These are phyloP conservation scores for Megalopta genalis DNA, from an alignment of 1,140 invertebrate species.

Conservation along the genomic window DNA sequence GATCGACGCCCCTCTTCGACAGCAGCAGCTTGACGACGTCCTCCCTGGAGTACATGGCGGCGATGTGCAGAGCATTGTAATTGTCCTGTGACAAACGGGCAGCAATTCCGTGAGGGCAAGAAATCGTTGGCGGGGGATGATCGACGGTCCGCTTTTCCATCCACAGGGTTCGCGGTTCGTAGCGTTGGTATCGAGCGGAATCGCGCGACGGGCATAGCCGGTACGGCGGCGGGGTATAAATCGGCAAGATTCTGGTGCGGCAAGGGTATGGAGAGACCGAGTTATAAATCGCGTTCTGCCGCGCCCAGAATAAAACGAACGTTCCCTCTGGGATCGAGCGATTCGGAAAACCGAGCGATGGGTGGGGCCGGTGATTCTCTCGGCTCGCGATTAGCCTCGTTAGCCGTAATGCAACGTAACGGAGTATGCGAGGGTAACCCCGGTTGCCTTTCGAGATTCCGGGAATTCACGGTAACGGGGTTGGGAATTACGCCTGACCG, in stretches of 20 bases:
- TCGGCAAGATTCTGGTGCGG: constrained; percentile 9
- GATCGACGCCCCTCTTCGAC: constrained; percentile 93
- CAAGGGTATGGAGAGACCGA: constrained; percentile 60
- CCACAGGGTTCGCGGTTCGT: not conserved
- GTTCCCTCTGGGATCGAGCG: constrained; percentile 27
- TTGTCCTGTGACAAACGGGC: constrained; percentile 88
- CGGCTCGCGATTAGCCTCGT: constrained; percentile 1
- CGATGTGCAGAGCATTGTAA: constrained; percentile 95
- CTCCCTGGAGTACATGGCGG: constrained; percentile 95
- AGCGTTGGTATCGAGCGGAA: not conserved
- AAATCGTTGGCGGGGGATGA: not conserved
- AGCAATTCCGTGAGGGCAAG: not conserved
- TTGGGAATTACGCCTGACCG: not conserved
- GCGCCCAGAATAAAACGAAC: constrained; percentile 64
- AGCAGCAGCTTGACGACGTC: constrained; percentile 96
- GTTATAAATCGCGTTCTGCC: constrained; percentile 63
- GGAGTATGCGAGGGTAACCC: not conserved
- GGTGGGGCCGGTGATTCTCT: constrained; percentile 5
- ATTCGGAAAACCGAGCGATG: constrained; percentile 71
- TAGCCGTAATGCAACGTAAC: not conserved
- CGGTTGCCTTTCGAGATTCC: not conserved
- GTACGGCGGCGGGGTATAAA: constrained; percentile 14
- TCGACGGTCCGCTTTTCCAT: not conserved
- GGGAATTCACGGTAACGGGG: not conserved
- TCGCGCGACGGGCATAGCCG: no score